Conservation (phyloP, 1,140 invertebrate genomes). For the Pemphigus obesinymphae region DNA sequence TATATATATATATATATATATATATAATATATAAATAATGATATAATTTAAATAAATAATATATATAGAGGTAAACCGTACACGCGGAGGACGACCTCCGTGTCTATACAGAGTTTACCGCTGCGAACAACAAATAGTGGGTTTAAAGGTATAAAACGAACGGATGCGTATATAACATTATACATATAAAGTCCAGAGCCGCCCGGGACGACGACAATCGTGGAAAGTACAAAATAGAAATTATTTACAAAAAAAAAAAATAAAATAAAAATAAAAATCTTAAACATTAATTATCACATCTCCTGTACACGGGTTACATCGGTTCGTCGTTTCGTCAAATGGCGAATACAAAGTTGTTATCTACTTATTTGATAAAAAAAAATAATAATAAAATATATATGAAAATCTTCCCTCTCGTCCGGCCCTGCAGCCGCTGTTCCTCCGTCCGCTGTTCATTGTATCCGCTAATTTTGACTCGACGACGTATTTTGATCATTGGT, state of each 20-base stretch:
- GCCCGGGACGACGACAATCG: neutral
- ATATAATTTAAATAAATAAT: conserved; percentile 1
- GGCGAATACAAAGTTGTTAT: too few species aligned
- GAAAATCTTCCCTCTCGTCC: too few species aligned
- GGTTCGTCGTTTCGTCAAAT: too few species aligned
- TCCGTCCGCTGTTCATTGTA: too few species aligned
- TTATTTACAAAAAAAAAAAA: neutral
- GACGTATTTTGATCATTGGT: too few species aligned
- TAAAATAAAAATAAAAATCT: neutral
- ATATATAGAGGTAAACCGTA: neutral
- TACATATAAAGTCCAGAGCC: neutral
- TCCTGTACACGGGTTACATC: neutral
- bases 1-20: too few species aligned
- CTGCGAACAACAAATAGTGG: conserved; percentile 29
- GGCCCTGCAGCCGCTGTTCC: too few species aligned
- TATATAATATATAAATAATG: too few species aligned
- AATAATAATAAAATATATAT: too few species aligned
- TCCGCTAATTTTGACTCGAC: too few species aligned
- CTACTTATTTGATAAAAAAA: too few species aligned
- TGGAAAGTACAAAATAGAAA: conserved; percentile 9
- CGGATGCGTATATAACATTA: neutral
- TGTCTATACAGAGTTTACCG: neutral
- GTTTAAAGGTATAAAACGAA: neutral
- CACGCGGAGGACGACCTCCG: neutral
- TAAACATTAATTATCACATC: conserved; percentile 34